Evolutionary conservation across 1,140 invertebrate species (phyloP), one percentile per base, ranked within the genome.

Genomic region (Sinonovacula constricta): DNA sequence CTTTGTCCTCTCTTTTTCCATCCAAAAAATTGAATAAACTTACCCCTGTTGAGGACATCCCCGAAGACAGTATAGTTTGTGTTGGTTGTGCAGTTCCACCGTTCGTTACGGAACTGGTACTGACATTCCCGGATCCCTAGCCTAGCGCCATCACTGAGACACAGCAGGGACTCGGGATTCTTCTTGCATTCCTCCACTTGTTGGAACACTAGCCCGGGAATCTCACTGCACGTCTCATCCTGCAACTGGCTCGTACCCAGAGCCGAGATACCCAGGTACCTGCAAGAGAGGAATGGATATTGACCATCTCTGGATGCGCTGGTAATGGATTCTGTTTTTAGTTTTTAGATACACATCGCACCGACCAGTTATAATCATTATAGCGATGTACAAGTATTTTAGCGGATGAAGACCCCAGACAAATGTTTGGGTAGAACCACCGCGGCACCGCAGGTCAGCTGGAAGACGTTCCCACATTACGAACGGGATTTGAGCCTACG

Each of bases 31-130:
- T n/a, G n/a, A 45, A 69, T 62, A 18, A n/a, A 53, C 79, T 54
- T 90, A 97, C 97, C 96, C 85, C 95, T 94, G 85, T 94, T 93
- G 22, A 96, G 93, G 59, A 97, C 92, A 22, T 95, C 95, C 33
- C 96, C 96, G 86, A 97, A 97, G 0, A 97, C 86, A 14, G 83
- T 83, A 33, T 87, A 70, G 51, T 85, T 86, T 26, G 66, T 54
- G 49, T 76, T 51, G 1, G 84, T 87, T 18, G 87, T 86, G 77
- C 90, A 91, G 72, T 91, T 91, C 90, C 90, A 91, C 10, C 88
- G 81, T 71, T 90, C 88, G 65, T 83, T 83, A 72, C 83, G 75
- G 69, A 91, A 91, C 79, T 90, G 90, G 45, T 81, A 72, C 62
- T 88, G 87, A 79, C 90, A 91, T 71, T 91, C 89, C 10, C 77